Evolutionary conservation across 2,797 vertebrate species (phyloP).

Genomic region (Clarias pachynema): DNA sequence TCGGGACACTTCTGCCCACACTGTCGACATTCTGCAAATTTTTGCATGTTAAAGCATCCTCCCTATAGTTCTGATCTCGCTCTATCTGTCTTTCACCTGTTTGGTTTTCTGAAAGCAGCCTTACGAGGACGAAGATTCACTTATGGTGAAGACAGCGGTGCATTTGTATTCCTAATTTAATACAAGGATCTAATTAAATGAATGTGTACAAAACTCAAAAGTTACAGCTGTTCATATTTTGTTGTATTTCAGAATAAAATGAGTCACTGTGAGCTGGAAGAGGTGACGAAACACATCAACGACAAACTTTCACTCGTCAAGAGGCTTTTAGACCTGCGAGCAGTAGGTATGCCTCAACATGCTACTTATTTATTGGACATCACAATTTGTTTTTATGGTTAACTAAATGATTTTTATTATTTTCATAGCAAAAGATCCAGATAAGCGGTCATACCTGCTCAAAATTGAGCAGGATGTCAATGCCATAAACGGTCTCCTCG

Average conservation of each 20-base stretch:
- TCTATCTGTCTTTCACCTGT: too few species aligned
- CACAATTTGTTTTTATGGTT: neutral
- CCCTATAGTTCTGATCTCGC: too few species aligned
- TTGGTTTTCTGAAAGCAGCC: too few species aligned
- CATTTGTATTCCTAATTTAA: neutral
- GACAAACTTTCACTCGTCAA: constrained; percentile 58
- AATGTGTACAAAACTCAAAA: neutral
- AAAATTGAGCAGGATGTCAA: constrained; percentile 58
- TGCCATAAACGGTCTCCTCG: constrained; percentile 54
- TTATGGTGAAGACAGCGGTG: too few species aligned
- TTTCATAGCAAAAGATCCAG: constrained; percentile 56
- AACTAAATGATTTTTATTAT: neutral
- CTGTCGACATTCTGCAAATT: too few species aligned
- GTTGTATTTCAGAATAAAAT: constrained; percentile 43
- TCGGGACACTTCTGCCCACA: too few species aligned
- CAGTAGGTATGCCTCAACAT: constrained; percentile 49
- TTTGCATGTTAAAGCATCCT: too few species aligned
- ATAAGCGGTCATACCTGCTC: constrained; percentile 54
- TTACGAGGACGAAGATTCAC: too few species aligned
- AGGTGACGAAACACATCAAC: constrained; percentile 57
- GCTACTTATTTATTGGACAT: neutral
- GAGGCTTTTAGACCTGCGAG: constrained; percentile 58
- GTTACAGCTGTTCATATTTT: neutral
- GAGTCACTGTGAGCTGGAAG: constrained; percentile 60
- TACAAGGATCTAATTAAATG: neutral